Conservation (phyloP, 2,113 vertebrate genomes). For the Apteryx owenii region DNA sequence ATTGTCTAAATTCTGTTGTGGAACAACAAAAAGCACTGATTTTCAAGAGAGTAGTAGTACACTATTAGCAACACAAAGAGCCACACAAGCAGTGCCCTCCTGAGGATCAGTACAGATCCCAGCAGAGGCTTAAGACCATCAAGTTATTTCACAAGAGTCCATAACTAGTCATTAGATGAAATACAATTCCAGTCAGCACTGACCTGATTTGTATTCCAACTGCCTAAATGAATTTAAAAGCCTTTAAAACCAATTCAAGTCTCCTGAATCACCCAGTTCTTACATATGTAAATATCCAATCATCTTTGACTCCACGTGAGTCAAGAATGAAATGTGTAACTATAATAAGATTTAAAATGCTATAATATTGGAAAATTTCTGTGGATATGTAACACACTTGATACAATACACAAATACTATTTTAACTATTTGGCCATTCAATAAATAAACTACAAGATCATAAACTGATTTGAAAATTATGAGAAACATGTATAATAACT, state of each 20-base stretch:
- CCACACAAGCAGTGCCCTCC: neutral
- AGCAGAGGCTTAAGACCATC: neutral
- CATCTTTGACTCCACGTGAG: neutral
- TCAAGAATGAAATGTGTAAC: neutral
- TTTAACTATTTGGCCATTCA: neutral
- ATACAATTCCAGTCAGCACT: neutral
- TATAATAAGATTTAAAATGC: neutral
- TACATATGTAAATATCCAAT: neutral
- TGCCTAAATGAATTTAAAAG: conserved; percentile 10
- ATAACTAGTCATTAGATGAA: neutral
- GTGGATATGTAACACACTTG: neutral
- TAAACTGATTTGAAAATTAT: neutral
- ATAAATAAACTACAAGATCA: neutral
- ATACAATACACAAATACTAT: neutral
- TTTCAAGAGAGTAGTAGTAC: neutral
- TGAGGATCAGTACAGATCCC: neutral
- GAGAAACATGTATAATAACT: neutral
- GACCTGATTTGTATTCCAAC: neutral
- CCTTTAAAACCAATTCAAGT: neutral
- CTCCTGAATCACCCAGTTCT: neutral
- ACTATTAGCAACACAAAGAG: neutral
- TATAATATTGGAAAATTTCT: neutral
- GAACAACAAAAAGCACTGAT: neutral
- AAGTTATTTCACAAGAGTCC: neutral
- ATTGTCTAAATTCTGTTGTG: neutral